Percentiles rank a stretch among this genome's conserved stretches.
These are phyloP conservation scores for Anomalospiza imberbis DNA, from an alignment of 2,797 vertebrate species.

Conservation along the genomic window DNA sequence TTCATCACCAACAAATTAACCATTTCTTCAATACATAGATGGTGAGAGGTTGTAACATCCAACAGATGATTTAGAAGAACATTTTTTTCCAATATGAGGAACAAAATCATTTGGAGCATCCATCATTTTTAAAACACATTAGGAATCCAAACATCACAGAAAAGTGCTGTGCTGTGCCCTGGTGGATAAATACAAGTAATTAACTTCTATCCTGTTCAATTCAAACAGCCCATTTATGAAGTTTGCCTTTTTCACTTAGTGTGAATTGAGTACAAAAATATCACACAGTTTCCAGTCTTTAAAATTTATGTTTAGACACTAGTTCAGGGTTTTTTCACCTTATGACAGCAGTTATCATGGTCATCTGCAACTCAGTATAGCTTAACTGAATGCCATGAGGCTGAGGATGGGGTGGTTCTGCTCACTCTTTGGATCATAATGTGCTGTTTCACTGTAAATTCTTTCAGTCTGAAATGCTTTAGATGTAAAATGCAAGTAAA, in stretches of 20 bases:
- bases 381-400: not conserved
- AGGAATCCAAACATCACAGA: not conserved
- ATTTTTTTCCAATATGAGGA: not conserved
- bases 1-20: not conserved
- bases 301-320: not conserved
- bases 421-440: not conserved
- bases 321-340: rapidly evolving
- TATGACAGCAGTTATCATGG: not conserved
- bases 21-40: not conserved
- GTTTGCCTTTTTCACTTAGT: not conserved
- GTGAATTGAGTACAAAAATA: not conserved
- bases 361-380: not conserved
- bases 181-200: not conserved
- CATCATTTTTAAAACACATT: not conserved
- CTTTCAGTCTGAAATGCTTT: not conserved
- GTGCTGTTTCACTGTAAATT: not conserved
- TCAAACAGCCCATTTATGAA: not conserved
- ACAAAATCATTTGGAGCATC: not conserved
- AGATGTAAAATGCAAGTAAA: not conserved
- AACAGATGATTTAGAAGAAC: not conserved
- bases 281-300: not conserved
- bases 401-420: not conserved
- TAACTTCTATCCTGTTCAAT: not conserved
- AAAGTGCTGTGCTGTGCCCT: not conserved
- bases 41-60: not conserved